phyloP scores from a whole-genome alignment of 2,113 vertebrate genomes.

The Hystrix brachyura region DNA sequence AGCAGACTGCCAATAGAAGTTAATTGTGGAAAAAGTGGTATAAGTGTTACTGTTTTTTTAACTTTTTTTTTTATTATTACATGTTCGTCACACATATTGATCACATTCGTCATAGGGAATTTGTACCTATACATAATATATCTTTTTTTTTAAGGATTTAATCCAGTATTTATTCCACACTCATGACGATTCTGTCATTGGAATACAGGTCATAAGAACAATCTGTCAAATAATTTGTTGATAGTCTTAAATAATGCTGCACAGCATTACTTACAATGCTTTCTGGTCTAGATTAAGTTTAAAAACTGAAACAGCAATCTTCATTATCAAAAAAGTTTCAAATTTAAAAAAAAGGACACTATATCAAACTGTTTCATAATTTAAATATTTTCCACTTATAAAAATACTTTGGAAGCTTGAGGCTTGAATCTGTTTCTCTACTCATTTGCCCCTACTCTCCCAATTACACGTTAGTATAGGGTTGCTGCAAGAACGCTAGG shows the following conservation, averaged over 20 bases:
- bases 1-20: neutral
- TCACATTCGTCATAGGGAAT: neutral
- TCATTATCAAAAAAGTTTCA: slow-evolving; percentile 86
- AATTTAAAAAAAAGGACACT: slow-evolving; percentile 88
- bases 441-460: slow-evolving; percentile 82
- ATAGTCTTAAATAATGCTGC: slow-evolving; percentile 87
- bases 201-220: slow-evolving; percentile 89
- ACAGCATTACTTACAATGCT: slow-evolving; percentile 87
- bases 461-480: slow-evolving; percentile 83
- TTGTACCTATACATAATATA: neutral
- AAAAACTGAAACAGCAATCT: slow-evolving; percentile 88
- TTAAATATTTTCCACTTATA: slow-evolving; percentile 90
- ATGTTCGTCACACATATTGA: neutral
- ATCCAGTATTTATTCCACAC: slow-evolving; percentile 91
- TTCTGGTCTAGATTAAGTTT: slow-evolving; percentile 86
- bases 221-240: slow-evolving; percentile 88
- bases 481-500: slow-evolving; percentile 84
- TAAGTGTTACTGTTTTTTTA: neutral
- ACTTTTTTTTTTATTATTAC: neutral
- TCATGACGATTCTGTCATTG: slow-evolving; percentile 87
- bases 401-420: slow-evolving; percentile 91
- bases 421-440: slow-evolving; percentile 84
- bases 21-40: neutral
- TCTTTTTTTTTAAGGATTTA: slow-evolving; percentile 84
- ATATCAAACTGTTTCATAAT: slow-evolving; percentile 87